A percentile compares a stretch with the other conserved stretches of the same genome.
Evolutionary conservation across 2,113 vertebrate genomes (phyloP).

Genomic region (Rhinoderma darwinii): DNA sequence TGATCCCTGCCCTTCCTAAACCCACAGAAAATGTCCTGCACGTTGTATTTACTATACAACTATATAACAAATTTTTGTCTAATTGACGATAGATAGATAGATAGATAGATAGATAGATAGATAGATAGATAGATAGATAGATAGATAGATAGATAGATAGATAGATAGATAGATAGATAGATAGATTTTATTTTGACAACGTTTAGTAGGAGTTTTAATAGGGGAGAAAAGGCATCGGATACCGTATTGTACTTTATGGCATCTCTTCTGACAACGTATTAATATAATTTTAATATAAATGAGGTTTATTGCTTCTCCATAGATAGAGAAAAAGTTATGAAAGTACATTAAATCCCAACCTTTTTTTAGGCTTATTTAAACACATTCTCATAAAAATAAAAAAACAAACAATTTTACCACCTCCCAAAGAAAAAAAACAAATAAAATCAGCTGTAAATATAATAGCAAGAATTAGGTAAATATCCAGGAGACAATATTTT

Average conservation of each 20-base stretch:
- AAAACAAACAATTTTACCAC: no score
- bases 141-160: background rate
- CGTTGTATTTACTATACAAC: background rate
- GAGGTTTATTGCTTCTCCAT: background rate
- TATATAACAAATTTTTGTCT: background rate
- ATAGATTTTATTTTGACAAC: no score
- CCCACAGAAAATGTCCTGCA: background rate
- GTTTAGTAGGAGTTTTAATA: background rate
- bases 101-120: background rate
- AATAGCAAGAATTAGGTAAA: no score
- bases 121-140: background rate
- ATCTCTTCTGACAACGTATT: no score
- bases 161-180: slow-evolving; percentile 20
- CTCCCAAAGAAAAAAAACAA: no score
- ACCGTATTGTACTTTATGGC: background rate
- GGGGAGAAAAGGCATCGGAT: no score
- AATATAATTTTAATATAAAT: background rate
- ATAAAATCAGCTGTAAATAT: no score
- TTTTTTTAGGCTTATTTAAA: no score
- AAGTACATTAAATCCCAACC: no score
- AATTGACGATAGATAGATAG: background rate
- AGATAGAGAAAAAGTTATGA: no score
- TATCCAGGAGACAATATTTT: background rate
- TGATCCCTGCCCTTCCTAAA: background rate
- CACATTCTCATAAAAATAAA: no score